Evolutionary conservation across 2,888 invertebrate species (phyloP).

Genomic region (Mythimna impura): DNA sequence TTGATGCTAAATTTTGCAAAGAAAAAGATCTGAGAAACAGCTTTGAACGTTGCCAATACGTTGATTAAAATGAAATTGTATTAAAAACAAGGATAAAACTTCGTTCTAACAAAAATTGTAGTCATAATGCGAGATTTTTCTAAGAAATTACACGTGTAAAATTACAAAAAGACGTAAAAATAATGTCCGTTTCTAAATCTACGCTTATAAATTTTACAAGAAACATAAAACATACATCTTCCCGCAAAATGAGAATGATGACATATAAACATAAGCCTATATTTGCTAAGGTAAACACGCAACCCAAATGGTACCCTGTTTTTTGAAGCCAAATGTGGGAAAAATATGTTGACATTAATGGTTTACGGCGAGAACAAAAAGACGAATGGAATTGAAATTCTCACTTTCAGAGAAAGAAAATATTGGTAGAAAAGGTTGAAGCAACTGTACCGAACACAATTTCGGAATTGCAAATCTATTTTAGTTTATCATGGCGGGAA

Average conservation of each 20-base stretch:
- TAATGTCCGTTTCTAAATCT: slow-evolving; percentile 16
- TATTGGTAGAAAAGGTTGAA: slow-evolving; percentile 12
- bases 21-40: slow-evolving; percentile 6
- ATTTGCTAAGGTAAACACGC: slow-evolving; percentile 57
- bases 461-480: slow-evolving; percentile 58
- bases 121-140: not conserved
- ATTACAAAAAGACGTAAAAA: slow-evolving; percentile 11
- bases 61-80: not conserved
- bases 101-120: not conserved
- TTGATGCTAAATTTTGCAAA: slow-evolving; percentile 16
- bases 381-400: slow-evolving; percentile 58
- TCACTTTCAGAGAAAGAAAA: slow-evolving; percentile 33
- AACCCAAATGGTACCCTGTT: slow-evolving; percentile 49
- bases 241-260: slow-evolving; percentile 55
- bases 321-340: slow-evolving; percentile 50
- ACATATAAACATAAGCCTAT: slow-evolving; percentile 53
- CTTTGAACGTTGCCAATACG: not conserved
- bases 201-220: slow-evolving; percentile 35
- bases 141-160: slow-evolving; percentile 1
- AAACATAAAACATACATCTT: slow-evolving; percentile 51
- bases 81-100: not conserved
- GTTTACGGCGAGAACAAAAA: slow-evolving; percentile 47
- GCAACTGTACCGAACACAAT: slow-evolving; percentile 52
- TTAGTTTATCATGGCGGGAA: slow-evolving; percentile 37
- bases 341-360: slow-evolving; percentile 64